Evolutionary conservation across 2,113 vertebrate species (phyloP).

Genomic region (Lethenteron camtschaticum): DNA sequence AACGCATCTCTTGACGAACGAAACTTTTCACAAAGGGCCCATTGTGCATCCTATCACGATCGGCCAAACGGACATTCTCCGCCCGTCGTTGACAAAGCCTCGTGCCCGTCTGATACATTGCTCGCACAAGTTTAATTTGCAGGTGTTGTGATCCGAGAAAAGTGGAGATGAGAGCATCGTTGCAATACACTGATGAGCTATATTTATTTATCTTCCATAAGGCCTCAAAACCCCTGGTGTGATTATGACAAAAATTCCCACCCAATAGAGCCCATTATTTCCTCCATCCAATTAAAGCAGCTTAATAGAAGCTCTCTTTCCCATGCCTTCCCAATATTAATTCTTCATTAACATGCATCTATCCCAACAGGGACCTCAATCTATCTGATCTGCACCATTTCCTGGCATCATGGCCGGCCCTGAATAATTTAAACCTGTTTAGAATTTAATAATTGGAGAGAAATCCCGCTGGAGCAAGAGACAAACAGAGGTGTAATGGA

Average conservation of each 20-base stretch:
- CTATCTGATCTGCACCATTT: background rate
- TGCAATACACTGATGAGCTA: too few relatives aligned
- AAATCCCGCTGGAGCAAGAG: slow-evolving; percentile 3
- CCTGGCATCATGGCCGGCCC: slow-evolving; percentile 2
- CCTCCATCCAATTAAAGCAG: slow-evolving; percentile 1
- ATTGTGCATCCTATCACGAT: too few relatives aligned
- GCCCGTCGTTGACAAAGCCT: too few relatives aligned
- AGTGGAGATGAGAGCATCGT: too few relatives aligned
- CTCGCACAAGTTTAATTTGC: too few relatives aligned
- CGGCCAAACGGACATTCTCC: too few relatives aligned
- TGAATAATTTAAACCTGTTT: slow-evolving; percentile 6
- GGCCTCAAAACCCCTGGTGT: slow-evolving; percentile 3
- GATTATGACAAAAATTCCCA: background rate
- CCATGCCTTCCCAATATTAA: background rate
- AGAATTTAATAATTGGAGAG: slow-evolving; percentile 5
- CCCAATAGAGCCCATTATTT: slow-evolving; percentile 1
- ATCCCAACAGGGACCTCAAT: slow-evolving; percentile 4
- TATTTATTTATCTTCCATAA: background rate
- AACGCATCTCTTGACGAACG: too few relatives aligned
- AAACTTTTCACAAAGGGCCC: too few relatives aligned
- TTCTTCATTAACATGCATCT: slow-evolving; percentile 6
- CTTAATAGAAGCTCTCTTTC: background rate
- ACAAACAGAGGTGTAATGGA: slow-evolving; percentile 6
- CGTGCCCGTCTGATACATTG: too few relatives aligned
- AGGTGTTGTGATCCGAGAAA: too few relatives aligned